Conservation (phyloP, 2,113 vertebrate genomes). For the Hoplias malabaricus region DNA sequence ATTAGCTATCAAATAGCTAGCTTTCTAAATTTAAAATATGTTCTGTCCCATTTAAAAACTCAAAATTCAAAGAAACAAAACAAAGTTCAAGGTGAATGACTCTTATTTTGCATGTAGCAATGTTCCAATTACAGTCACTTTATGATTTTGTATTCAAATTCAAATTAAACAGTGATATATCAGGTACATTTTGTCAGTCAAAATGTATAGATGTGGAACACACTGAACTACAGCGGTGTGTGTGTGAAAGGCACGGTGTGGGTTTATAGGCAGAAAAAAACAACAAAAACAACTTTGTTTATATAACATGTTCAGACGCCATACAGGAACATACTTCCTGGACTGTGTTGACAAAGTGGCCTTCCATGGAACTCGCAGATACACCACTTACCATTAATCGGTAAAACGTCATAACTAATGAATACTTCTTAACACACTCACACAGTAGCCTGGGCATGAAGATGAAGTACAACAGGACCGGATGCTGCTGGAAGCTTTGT, state of each 20-base stretch:
- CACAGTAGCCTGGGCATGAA: constrained; percentile 40
- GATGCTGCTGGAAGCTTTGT: constrained; percentile 39
- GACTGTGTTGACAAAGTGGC: background rate
- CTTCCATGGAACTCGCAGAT: background rate
- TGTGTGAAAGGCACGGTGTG: no score
- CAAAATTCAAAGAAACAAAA: no score
- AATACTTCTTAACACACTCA: no score
- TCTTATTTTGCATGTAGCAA: no score
- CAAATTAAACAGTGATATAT: background rate
- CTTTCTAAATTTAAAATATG: no score
- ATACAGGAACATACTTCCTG: background rate
- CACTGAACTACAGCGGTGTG: background rate
- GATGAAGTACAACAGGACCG: constrained; percentile 54
- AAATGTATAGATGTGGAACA: background rate
- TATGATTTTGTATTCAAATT: no score
- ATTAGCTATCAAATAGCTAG: no score
- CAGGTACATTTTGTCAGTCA: no score
- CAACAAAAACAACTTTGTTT: background rate
- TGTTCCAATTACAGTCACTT: no score
- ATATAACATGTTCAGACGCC: background rate
- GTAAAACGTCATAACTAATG: background rate
- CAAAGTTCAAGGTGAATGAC: no score
- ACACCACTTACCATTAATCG: background rate
- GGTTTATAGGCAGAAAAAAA: background rate
- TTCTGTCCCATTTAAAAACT: no score